Base-by-base conservation (phyloP, 1,140 invertebrate species). In the Capitella teleta region DNA sequence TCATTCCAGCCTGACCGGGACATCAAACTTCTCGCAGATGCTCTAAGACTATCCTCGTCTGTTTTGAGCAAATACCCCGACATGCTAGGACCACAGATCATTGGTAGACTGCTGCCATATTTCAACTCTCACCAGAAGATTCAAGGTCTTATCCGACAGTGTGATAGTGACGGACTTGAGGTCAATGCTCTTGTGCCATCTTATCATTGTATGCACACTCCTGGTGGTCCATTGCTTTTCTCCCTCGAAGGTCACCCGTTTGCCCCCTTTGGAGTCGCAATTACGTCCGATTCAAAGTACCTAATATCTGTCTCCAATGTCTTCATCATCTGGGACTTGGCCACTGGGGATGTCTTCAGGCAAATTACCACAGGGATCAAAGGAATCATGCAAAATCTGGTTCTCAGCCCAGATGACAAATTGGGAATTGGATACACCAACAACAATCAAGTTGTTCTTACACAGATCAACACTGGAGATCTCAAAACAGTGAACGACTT, bases 201-300 rank as follows among this genome's bases (percentile, higher is more conserved):
- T 0, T 92, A 93, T 71, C 92, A 97, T 69, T 96, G 91, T 63
- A 74, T 96, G 44, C 93, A 97, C 63, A 96, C 93, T 0, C 94
- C 94, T 16, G 94, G 94, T 43, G 94, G 94, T 28, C 94, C 94
- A 0, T 74, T 98, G 0, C 96, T 97, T 82, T 97, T 95, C 64
- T 97, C 92, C 0, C 68, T 98, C 32, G 94, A 98, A 76, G 92
- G 91, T 2, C 93, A 98, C 75, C 89, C 92, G 61, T 98, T 97
- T 71, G 93, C 93, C 0, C 90, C 96, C 0, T 97, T 96, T 71
- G 91, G 86, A 10, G 91, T 97, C 58, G 84, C 82, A 38, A 70
- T 96, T 8, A 95, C 90, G 0, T 84, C 86, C 0, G 91, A 97
- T 74, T 86, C 83, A 49, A 83, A 90, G 40, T 92, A 94, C 70